Conservation (phyloP, 2,888 invertebrate genomes). For the Calameuta filiformis region DNA sequence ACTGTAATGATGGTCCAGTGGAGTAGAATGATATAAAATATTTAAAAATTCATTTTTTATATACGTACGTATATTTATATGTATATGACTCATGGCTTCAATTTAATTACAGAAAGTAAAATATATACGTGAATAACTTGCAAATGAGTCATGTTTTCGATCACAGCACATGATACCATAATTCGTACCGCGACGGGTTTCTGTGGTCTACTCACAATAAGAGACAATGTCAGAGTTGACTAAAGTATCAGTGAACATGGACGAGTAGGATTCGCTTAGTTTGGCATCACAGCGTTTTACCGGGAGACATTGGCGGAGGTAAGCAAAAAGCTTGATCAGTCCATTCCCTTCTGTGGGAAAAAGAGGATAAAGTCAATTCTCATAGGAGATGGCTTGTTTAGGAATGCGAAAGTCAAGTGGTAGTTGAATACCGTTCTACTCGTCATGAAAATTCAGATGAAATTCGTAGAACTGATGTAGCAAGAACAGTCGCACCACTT, state of each 20-base stretch:
- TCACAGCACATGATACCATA: background rate
- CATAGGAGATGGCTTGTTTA: background rate
- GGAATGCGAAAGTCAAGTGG: background rate
- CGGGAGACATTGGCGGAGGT: background rate
- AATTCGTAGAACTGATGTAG: background rate
- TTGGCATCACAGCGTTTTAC: background rate
- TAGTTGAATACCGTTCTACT: background rate
- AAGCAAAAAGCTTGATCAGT: background rate
- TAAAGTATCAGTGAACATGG: background rate
- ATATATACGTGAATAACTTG: background rate
- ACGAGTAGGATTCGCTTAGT: background rate
- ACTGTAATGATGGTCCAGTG: background rate
- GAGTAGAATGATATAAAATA: background rate
- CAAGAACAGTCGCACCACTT: background rate
- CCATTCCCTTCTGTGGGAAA: background rate
- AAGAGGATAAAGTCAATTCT: background rate
- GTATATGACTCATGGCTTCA: background rate
- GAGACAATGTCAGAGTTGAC: background rate
- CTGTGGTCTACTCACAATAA: background rate
- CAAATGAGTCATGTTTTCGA: background rate
- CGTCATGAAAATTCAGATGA: background rate
- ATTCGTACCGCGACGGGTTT: background rate
- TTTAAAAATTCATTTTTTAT: background rate
- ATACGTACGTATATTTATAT: background rate
- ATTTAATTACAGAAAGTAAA: background rate